These are phyloP conservation scores for Octonoba sinensis DNA, from an alignment of 2,888 invertebrate species.

Conservation along the genomic window DNA sequence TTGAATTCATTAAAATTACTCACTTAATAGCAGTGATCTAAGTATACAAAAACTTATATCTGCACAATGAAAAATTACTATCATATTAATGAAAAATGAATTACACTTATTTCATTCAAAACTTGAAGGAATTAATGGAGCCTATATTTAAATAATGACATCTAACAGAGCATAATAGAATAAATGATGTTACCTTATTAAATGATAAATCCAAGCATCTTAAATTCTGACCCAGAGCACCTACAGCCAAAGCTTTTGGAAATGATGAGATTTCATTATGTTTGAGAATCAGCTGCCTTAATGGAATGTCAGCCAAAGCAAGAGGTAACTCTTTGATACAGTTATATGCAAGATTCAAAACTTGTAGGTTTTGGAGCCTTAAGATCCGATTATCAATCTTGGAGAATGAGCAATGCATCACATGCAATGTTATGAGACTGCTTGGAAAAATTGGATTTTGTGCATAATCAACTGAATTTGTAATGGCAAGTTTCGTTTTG, in stretches of 20 bases:
- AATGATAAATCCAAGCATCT: constrained; percentile 35
- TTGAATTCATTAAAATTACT: too few relatives aligned
- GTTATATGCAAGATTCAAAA: constrained; percentile 81
- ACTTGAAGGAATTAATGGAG: too few relatives aligned
- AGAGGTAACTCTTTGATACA: constrained; percentile 77
- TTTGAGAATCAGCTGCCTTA: constrained; percentile 44
- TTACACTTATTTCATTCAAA: too few relatives aligned
- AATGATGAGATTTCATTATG: constrained; percentile 45
- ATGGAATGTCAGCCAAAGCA: constrained; percentile 15
- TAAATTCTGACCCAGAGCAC: constrained; percentile 36
- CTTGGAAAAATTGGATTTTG: constrained; percentile 79
- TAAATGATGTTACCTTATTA: constrained; percentile 23
- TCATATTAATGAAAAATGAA: too few relatives aligned
- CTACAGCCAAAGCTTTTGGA: constrained; percentile 30
- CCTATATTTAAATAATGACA: too few relatives aligned
- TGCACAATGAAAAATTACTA: too few relatives aligned
- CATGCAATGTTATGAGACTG: constrained; percentile 76
- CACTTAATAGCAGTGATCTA: too few relatives aligned
- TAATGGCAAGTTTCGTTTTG: constrained; percentile 77
- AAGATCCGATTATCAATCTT: constrained; percentile 69
- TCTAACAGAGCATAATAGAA: too few relatives aligned
- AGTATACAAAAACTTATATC: too few relatives aligned
- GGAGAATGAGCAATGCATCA: constrained; percentile 32
- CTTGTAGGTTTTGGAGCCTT: constrained; percentile 77
- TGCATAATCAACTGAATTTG: constrained; percentile 79